Evolutionary conservation across 2,113 vertebrate genomes (phyloP), one percentile per base, ranked within the genome.

Genomic region (Vireo altiloquus): DNA sequence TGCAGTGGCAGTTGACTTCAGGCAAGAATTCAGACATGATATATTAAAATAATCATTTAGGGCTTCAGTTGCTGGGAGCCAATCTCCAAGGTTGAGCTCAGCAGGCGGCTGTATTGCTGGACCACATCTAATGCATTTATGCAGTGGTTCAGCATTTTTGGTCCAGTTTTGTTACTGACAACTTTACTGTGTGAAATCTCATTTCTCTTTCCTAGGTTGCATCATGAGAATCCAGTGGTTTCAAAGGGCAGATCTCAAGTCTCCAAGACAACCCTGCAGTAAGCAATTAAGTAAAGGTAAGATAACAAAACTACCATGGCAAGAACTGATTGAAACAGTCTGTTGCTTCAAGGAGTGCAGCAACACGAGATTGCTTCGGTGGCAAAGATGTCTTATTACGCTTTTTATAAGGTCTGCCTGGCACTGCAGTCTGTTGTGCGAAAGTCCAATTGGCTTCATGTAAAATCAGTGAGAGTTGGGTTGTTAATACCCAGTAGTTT

Each of bases 1-100:
- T 92, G 76, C 44, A 37, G 56, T 7, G 30, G 86, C 52, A 20
- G 44, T 46, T 89, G 60, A 66, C 64, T 94, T 89, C 82, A 90
- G 78, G 63, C 57, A 82, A 87, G 82, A 87, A 89, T 92, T 71
- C 82, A 86, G 92, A 86, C 54, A 22, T 39, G 50, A 66, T 72
- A 56, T 70, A 88, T 77, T 91, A 50, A 74, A 90, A 85, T 47
- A 87, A 79, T 66, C 87, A 92, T 92, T 92, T 63, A 88, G 50
- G 50, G 53, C 50, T 81, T 82, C 64, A 64, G 10, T 72, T 84
- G 74, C 78, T 79, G 91, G 57, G n/a, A 91, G 65, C 72, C 82
- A 63, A 8, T 87, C 57, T 69, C 66, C 42, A 72, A 63, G 49
- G 53, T 3, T 56, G 84, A 85, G 49, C 57, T 82, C 84, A 79